Conservation (phyloP, 2,113 vertebrate genomes). For the Cacatua alba region DNA sequence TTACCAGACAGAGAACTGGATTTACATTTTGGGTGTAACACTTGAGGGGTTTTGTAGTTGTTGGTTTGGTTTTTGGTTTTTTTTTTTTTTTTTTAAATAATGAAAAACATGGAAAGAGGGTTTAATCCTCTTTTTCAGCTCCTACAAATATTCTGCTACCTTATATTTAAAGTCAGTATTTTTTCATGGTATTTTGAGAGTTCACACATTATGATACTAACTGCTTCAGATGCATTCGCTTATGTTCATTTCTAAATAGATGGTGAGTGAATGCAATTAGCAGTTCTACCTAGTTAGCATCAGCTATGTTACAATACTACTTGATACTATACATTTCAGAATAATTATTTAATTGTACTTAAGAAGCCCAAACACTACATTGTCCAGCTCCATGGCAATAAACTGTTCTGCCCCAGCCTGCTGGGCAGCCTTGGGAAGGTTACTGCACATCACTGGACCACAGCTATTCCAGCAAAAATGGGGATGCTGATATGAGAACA, state of each 20-base stretch:
- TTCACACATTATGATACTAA: neutral
- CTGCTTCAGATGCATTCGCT: neutral
- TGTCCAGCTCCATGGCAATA: neutral
- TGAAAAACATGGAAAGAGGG: neutral
- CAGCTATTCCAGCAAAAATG: neutral
- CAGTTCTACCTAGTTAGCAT: neutral
- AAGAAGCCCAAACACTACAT: neutral
- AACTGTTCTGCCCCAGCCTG: neutral
- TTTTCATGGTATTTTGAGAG: neutral
- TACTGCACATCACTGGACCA: neutral
- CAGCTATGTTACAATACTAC: neutral
- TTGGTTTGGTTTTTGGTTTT: neutral
- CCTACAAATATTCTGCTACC: neutral
- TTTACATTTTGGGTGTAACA: slow-evolving; percentile 17
- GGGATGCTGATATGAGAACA: neutral
- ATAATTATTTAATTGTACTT: neutral
- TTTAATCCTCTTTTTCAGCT: neutral
- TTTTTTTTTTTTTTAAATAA: neutral
- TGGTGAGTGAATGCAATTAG: neutral
- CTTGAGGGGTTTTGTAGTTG: neutral
- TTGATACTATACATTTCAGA: neutral
- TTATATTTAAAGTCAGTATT: neutral
- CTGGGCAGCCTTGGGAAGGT: neutral
- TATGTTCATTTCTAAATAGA: neutral
- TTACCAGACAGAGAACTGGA: neutral